Evolutionary conservation across 2,113 vertebrate genomes (phyloP).

Genomic region (human): GRCh38 chr13:41736001-41736500

Average conservation of each 20-base stretch:
- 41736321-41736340: conserved; percentile 60
- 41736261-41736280: background rate
- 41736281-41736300: background rate
- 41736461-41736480: conserved; percentile 72
- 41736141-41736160: background rate
- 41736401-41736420: conserved; percentile 78
- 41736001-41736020: conserved; percentile 37
- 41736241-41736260: conserved; percentile 29
- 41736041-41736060: conserved; percentile 32
- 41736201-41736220: conserved; percentile 35
- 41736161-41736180: conserved; percentile 26
- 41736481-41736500: conserved; percentile 61
- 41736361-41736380: conserved; percentile 77
- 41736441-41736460: conserved; percentile 75
- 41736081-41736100: background rate
- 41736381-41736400: conserved; percentile 63
- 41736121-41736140: background rate
- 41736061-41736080: background rate
- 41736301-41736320: background rate
- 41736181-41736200: conserved; percentile 27
- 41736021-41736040: conserved; percentile 47
- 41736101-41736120: background rate
- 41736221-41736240: conserved; percentile 33
- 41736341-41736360: conserved; percentile 64
- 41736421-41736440: conserved; percentile 74